These are phyloP conservation scores for Philopotamus ludificatus DNA, from an alignment of 1,140 invertebrate genomes.

Conservation along the genomic window DNA sequence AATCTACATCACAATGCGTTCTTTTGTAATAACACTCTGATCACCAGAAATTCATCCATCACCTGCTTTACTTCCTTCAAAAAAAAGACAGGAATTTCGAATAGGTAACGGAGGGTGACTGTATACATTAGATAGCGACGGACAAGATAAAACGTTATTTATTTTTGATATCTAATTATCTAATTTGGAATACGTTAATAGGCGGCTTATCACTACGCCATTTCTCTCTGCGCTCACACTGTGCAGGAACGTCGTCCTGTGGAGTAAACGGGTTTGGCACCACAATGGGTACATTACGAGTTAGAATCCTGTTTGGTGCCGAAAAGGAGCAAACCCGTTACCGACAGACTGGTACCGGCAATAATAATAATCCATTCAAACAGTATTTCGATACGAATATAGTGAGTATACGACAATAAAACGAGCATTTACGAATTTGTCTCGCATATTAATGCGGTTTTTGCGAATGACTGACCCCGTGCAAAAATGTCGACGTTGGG, in stretches of 20 bases:
- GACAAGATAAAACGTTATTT: too few relatives aligned
- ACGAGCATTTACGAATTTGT: constrained; percentile 38
- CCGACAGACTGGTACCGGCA: background rate
- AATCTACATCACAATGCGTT: constrained; percentile 21
- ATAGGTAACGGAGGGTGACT: background rate
- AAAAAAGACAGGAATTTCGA: background rate
- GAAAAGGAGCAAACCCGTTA: constrained; percentile 18
- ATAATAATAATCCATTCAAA: constrained; percentile 6
- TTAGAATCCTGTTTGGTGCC: constrained; percentile 12
- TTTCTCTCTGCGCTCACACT: too few relatives aligned
- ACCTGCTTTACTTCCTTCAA: constrained; percentile 5
- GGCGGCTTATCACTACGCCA: too few relatives aligned
- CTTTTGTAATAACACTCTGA: background rate
- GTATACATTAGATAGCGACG: too few relatives aligned
- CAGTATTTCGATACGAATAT: constrained; percentile 12
- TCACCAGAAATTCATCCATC: background rate
- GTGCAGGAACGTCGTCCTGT: too few relatives aligned
- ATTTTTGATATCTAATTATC: too few relatives aligned
- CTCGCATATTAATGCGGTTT: constrained; percentile 38
- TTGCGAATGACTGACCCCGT: constrained; percentile 20
- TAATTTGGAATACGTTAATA: too few relatives aligned
- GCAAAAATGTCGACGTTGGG: too few relatives aligned
- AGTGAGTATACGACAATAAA: constrained; percentile 19
- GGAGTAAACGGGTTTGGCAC: constrained; percentile 11
- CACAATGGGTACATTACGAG: constrained; percentile 18